Percentiles rank a stretch among this genome's conserved stretches.
phyloP scores from a whole-genome alignment of 2,113 vertebrate species.

The Colinus virginianus region DNA sequence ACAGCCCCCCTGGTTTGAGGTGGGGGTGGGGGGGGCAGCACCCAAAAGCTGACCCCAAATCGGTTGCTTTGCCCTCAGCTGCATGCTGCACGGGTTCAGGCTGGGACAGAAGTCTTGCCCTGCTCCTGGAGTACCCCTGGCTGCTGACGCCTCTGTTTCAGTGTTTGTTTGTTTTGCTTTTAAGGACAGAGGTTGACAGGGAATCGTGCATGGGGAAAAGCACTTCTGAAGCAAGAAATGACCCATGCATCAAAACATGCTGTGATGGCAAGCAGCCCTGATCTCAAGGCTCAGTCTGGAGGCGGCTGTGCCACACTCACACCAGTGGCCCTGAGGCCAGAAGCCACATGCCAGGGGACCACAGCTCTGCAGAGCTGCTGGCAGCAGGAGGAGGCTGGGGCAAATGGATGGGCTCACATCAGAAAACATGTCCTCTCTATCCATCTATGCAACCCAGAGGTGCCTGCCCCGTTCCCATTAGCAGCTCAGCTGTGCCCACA shows the following conservation, averaged over 20 bases:
- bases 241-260: accelerated
- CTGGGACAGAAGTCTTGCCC: background rate
- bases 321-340: background rate
- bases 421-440: background rate
- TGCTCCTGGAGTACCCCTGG: background rate
- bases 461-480: background rate
- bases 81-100: accelerated
- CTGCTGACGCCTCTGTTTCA: constrained; percentile 26
- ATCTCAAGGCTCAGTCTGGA: background rate
- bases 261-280: accelerated
- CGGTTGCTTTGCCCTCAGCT: accelerated
- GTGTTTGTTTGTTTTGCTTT: background rate
- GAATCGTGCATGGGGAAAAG: background rate
- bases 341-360: accelerated
- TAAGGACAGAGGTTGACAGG: background rate
- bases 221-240: background rate
- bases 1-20: accelerated
- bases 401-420: background rate
- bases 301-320: background rate
- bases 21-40: background rate
- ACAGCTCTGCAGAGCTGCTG: background rate
- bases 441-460: background rate
- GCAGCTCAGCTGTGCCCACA: background rate
- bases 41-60: background rate
- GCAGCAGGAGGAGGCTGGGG: background rate